Evolutionary conservation across 2,113 vertebrate genomes (phyloP).

Genomic region (Camelus dromedarius): DNA sequence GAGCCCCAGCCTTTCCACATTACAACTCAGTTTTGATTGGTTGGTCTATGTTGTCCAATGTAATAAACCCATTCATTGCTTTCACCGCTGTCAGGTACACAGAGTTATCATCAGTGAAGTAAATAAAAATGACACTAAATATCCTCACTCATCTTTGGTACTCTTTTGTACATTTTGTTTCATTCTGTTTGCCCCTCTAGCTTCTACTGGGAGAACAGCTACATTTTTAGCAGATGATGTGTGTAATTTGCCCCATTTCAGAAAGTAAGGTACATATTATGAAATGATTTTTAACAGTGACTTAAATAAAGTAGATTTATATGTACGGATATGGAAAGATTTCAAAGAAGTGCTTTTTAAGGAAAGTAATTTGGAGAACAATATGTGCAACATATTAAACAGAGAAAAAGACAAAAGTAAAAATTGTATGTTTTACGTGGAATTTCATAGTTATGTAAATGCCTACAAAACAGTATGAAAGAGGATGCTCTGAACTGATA

Average conservation of each 20-base stretch:
- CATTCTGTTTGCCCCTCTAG: background rate
- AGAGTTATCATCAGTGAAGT: background rate
- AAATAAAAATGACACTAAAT: constrained; percentile 20
- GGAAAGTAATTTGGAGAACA: background rate
- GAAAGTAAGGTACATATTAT: background rate
- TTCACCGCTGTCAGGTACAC: background rate
- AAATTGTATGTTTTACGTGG: background rate
- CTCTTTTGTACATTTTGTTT: background rate
- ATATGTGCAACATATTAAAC: background rate
- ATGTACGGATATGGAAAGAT: background rate
- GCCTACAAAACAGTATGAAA: background rate
- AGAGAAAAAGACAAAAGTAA: background rate
- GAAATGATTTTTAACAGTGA: constrained; percentile 11
- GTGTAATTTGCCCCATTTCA: background rate
- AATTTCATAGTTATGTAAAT: background rate
- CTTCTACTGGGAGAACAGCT: background rate
- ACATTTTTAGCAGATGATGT: background rate
- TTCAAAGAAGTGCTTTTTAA: background rate
- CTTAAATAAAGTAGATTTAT: background rate
- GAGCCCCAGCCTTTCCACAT: background rate
- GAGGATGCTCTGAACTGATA: background rate
- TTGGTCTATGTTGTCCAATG: background rate
- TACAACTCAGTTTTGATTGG: background rate
- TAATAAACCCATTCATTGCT: background rate
- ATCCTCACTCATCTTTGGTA: background rate